Conservation (phyloP, 2,797 vertebrate species). For the Orientallactaga sibirica region DNA sequence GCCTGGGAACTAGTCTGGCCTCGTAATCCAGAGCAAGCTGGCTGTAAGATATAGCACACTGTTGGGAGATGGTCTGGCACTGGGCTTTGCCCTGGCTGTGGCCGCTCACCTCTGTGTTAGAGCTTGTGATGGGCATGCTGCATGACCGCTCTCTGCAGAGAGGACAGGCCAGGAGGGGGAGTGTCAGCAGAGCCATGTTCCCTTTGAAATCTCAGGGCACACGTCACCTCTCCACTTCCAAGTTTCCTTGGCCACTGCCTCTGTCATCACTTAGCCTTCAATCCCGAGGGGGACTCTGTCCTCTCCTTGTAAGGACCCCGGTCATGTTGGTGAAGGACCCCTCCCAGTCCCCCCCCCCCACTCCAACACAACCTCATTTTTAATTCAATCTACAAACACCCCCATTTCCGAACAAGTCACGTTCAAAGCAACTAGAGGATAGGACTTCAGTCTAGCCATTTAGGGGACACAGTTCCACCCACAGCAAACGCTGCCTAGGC, state of each 20-base stretch:
- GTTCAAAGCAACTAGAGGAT: not conserved
- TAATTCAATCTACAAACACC: not conserved
- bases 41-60: not conserved
- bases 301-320: not conserved
- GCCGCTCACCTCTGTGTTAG: not conserved
- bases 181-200: too few relatives aligned
- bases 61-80: not conserved
- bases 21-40: not conserved
- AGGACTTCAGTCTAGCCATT: not conserved
- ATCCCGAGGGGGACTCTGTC: not conserved
- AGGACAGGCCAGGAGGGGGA: not conserved
- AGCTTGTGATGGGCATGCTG: not conserved
- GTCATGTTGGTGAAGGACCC: not conserved
- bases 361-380: not conserved
- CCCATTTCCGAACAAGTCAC: not conserved
- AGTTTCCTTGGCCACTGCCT: not conserved
- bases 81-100: not conserved
- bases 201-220: not conserved
- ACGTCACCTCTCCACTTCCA: accelerated
- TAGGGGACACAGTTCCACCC: not conserved
- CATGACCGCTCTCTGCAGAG: too few relatives aligned
- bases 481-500: accelerated
- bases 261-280: accelerated
- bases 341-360: too few relatives aligned
- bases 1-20: not conserved